Percentiles rank a stretch among this genome's conserved stretches.
Conservation (phyloP, 1,140 invertebrate genomes). For the Heliconius melpomene region DNA sequence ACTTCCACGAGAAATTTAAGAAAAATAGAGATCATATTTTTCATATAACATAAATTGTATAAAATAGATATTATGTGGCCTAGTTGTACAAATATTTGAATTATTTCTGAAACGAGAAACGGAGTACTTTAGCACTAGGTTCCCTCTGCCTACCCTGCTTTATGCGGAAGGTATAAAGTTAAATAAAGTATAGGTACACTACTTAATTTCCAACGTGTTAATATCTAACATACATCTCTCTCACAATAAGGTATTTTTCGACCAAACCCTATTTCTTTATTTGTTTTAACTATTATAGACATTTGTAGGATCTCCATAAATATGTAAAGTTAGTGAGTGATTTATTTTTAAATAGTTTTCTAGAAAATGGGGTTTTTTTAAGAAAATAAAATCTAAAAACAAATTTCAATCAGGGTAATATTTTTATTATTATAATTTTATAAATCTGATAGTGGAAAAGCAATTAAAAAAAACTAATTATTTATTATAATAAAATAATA, state of each 20-base stretch:
- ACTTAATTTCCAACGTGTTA: slow-evolving; percentile 39
- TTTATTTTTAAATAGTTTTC: neutral
- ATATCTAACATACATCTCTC: slow-evolving; percentile 26
- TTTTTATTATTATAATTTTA: too few species aligned
- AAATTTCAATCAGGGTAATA: too few species aligned
- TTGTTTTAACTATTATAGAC: slow-evolving; percentile 39
- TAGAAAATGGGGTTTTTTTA: neutral
- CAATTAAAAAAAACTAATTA: too few species aligned
- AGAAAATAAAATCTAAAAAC: neutral
- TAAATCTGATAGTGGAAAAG: too few species aligned
- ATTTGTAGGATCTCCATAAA: slow-evolving; percentile 12
- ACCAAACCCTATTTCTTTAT: slow-evolving; percentile 39
- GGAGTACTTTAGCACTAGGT: neutral
- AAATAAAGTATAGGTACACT: too few species aligned
- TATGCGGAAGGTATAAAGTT: neutral
- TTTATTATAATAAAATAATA: too few species aligned
- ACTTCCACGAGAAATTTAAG: too few species aligned
- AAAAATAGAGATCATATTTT: too few species aligned
- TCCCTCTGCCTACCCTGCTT: neutral
- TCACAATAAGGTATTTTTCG: slow-evolving; percentile 38
- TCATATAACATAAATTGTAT: too few species aligned
- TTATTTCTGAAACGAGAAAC: neutral
- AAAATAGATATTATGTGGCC: too few species aligned
- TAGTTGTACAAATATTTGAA: too few species aligned
- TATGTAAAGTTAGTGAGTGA: neutral